Evolutionary conservation across 2,797 vertebrate species (phyloP), one percentile per base, ranked within the genome.

Genomic region (Sebastes reedi): DNA sequence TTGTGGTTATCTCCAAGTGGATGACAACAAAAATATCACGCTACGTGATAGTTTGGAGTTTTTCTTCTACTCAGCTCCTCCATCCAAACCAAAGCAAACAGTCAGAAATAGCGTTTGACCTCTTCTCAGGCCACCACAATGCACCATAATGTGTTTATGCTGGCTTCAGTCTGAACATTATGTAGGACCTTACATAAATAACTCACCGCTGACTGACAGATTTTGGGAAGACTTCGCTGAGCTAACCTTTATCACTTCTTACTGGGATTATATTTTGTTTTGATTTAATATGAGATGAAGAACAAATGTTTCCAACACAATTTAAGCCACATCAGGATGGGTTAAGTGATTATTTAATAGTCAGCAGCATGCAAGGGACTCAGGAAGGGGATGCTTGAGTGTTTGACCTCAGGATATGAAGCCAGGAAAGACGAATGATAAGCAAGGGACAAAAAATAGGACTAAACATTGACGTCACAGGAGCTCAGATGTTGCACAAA

Each of bases 21-120:
- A 87, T 72, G 84, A 85, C 62, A 86, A 79, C 64, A 82, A 87
- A 92, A 95, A 93, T 91, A 91, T 89, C 83, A 70, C 60, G 77
- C 85, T 72, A 73, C 74, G 79, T 85, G 75, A 85, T 84, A 75
- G 87, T 87, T 68, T 69, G 65, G 81, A 83, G 73, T 76, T 87
- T 91, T 86, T 90, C 76, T 68, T 69, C 68, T 39, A 52, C 72
- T 59, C 72, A 59, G 77, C 73, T 90, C 14, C 68, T 79, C 52
- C 60, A 77, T 85, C 78, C 73, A 87, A 87, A 91, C 86, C 89
- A 91, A 93, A 94, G 75, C 67, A 93, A 94, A 95, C 93, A 94
- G 74, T 73, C 90, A 88, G 62, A 93, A 94, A 95, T 91, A 94
- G 84, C 34, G 6, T 52, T 64, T 87, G 82, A 84, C 89, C 81